phyloP scores from a whole-genome alignment of 2,113 vertebrate species.

The Alethe castanea region DNA sequence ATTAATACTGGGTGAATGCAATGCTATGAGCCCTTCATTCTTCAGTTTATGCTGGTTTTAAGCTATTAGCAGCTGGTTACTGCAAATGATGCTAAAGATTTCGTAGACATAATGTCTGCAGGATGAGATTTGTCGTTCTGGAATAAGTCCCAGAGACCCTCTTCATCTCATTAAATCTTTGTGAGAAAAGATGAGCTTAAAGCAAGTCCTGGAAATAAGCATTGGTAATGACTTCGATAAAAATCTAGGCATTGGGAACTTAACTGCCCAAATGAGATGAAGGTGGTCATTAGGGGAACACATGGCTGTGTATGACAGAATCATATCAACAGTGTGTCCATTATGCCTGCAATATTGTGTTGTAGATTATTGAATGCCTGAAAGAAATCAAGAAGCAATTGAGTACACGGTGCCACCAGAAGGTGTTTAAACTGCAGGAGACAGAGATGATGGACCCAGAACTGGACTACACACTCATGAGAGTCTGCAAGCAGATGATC shows the following conservation, averaged over 20 bases:
- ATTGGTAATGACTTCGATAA: neutral
- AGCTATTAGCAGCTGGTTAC: neutral
- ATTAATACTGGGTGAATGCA: neutral
- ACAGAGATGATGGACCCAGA: conserved; percentile 96
- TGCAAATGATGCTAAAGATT: neutral
- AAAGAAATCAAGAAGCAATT: conserved; percentile 92
- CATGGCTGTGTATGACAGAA: neutral
- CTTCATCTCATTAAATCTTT: neutral
- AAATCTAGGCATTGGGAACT: neutral
- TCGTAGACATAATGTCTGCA: neutral
- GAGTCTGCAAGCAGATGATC: conserved; percentile 98
- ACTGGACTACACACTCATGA: conserved; percentile 94
- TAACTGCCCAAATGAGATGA: neutral
- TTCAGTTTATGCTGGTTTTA: neutral
- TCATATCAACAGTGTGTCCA: neutral
- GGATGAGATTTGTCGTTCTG: neutral
- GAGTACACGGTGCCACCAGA: conserved; percentile 85
- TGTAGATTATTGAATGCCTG: conserved; percentile 92
- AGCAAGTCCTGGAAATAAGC: neutral
- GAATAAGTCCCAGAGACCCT: neutral
- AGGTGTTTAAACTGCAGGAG: conserved; percentile 94
- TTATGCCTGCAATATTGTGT: neutral
- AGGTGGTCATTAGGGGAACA: neutral
- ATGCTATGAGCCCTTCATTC: neutral
- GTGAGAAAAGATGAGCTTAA: neutral